Evolutionary conservation across 2,888 invertebrate species (phyloP).

Genomic region (Apamea epomidion): DNA sequence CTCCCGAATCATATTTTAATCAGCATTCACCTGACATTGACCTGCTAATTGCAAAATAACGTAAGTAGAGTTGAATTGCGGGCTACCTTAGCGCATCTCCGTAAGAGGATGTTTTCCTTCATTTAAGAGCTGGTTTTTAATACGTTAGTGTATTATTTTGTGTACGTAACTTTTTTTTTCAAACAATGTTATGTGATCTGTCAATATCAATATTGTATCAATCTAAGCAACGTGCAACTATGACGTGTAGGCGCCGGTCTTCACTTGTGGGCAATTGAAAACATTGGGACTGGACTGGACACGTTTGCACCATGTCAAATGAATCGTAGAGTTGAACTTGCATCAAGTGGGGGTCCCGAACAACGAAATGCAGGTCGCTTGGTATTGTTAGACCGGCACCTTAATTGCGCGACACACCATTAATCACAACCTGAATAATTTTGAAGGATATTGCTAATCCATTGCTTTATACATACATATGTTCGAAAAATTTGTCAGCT

Average conservation of each 20-base stretch:
- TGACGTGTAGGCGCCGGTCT: conserved; percentile 7
- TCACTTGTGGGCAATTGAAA: conserved; percentile 38
- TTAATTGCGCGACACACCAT: too few relatives aligned
- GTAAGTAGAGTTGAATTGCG: not conserved
- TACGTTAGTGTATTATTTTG: not conserved
- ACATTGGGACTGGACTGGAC: conserved; percentile 8
- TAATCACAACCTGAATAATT: too few relatives aligned
- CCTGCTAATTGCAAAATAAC: not conserved
- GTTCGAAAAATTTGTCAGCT: too few relatives aligned
- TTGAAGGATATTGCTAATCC: too few relatives aligned
- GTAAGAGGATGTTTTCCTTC: not conserved
- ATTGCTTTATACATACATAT: too few relatives aligned
- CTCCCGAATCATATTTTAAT: not conserved
- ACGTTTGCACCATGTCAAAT: conserved; percentile 4
- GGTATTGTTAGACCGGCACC: not conserved
- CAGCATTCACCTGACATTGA: not conserved
- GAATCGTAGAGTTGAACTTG: not conserved
- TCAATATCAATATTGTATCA: conserved; percentile 21
- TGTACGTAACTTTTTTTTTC: not conserved
- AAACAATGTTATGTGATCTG: not conserved
- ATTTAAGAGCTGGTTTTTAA: not conserved
- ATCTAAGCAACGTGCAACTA: conserved; percentile 9
- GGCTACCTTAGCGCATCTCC: not conserved
- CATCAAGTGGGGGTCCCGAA: too few relatives aligned
- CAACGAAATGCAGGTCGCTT: not conserved